Base-by-base conservation (phyloP, 2,113 vertebrate species). In the Psophia crepitans region DNA sequence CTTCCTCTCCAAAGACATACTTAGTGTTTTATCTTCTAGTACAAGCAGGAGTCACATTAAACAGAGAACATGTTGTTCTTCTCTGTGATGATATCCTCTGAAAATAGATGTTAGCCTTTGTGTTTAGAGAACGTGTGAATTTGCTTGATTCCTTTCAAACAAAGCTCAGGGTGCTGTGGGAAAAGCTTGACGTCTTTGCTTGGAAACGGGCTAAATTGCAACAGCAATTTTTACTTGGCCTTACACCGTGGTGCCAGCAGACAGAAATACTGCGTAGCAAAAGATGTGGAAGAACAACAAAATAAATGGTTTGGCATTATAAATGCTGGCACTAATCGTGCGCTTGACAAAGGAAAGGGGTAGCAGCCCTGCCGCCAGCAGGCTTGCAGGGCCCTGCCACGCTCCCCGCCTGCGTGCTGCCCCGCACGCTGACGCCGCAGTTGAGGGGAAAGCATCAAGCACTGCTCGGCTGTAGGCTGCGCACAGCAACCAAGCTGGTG, bases 131-230 rank as follows among this genome's bases (percentile, higher is more conserved):
- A 93, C 0, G 3, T 48, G 80, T 75, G 79, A 94, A 86, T 96
- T 92, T 79, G 60, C 63, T 82, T 91, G 57, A 64, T 66, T 97
- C 95, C 54, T 84, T 92, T 95, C 80, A 90, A 94, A 88, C 41
- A 77, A 84, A 86, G 32, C 79, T 81, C 68, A 81, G 26, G 70
- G 49, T 48, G 48, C 35, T 61, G 44, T 44, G 35, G 43, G 49
- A 81, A 90, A 94, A 75, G 12, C 64, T 63, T 70, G 41, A 39
- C 2, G 0, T 39, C n/a, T 84, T 90, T 68, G 13, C 85, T 66
- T 90, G 76, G 51, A 87, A 93, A 84, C 1, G 2, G 51, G 48
- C 27, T 92, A 60, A 89, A 70, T 43, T 84, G 8, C 43, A 70
- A 51, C 3, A 54, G 63, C 51, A 88, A 51, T 26, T 56, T 91